A percentile compares a stretch with the other conserved stretches of the same genome.
These are phyloP conservation scores for Drosophila insularis DNA, from an alignment of 1,140 invertebrate species.

Conservation along the genomic window DNA sequence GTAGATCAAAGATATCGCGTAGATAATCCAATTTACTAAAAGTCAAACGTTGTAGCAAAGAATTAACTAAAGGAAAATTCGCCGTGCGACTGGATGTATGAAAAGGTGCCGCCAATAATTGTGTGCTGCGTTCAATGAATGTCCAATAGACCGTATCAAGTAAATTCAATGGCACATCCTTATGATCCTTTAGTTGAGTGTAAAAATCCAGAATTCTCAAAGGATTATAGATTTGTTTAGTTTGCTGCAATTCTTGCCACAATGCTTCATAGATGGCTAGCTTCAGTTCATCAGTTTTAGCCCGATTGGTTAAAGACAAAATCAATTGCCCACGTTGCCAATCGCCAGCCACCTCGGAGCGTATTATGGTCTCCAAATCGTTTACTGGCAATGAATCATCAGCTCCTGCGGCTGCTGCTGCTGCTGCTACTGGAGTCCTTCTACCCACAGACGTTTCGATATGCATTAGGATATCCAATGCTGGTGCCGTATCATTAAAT, in stretches of 20 bases:
- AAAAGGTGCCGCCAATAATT: slow-evolving; percentile 58
- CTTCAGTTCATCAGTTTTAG: slow-evolving; percentile 50
- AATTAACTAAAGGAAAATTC: slow-evolving; percentile 45
- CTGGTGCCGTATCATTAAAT: slow-evolving; percentile 35
- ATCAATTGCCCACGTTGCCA: slow-evolving; percentile 49
- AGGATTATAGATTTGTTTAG: slow-evolving; percentile 59
- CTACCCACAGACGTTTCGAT: slow-evolving; percentile 22
- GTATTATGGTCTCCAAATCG: slow-evolving; percentile 48
- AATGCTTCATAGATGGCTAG: slow-evolving; percentile 58
- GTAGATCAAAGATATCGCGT: slow-evolving; percentile 48
- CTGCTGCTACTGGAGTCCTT: neutral
- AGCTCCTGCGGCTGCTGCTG: neutral
- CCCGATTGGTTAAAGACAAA: slow-evolving; percentile 36
- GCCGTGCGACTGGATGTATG: slow-evolving; percentile 45
- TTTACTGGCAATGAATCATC: neutral
- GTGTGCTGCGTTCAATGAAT: slow-evolving; percentile 52
- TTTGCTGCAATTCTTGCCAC: slow-evolving; percentile 66
- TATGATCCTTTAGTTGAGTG: slow-evolving; percentile 21
- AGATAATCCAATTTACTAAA: slow-evolving; percentile 58
- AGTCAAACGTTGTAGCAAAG: slow-evolving; percentile 43
- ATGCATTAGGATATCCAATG: slow-evolving; percentile 48
- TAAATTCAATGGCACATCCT: slow-evolving; percentile 36
- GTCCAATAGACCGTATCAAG: slow-evolving; percentile 23
- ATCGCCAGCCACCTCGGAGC: slow-evolving; percentile 56
- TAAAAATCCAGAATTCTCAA: slow-evolving; percentile 50